Conservation (phyloP, 2,888 invertebrate species). For the Drosophila tripunctata region DNA sequence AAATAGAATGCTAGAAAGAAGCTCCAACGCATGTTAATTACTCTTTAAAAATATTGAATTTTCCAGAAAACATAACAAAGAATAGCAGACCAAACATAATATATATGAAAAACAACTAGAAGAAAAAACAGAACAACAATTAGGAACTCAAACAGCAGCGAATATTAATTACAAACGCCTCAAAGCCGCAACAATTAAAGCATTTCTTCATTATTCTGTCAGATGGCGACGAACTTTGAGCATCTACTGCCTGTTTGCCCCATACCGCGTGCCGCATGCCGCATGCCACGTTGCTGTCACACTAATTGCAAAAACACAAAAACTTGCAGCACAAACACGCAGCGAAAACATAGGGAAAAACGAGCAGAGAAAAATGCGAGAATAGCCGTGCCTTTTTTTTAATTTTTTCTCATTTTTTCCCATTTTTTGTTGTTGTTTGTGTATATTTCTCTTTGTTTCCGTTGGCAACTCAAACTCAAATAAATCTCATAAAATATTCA, state of each 20-base stretch:
- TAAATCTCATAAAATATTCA: constrained; percentile 81
- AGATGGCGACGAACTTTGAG: constrained; percentile 49
- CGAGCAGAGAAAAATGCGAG: constrained; percentile 24
- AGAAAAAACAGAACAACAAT: constrained; percentile 34
- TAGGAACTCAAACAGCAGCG: constrained; percentile 39
- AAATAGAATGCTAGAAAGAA: too few species aligned
- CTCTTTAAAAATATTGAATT: constrained; percentile 44
- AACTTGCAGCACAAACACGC: constrained; percentile 50
- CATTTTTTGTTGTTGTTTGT: constrained; percentile 28
- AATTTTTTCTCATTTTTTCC: constrained; percentile 26
- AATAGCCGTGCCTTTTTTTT: constrained; percentile 37
- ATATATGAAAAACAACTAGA: constrained; percentile 2
- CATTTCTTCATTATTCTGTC: constrained; percentile 67
- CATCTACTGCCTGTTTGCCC: constrained; percentile 8
- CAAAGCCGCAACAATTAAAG: constrained; percentile 70
- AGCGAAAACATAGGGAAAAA: constrained; percentile 48
- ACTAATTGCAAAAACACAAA: constrained; percentile 72
- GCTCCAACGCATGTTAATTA: too few species aligned
- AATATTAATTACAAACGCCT: constrained; percentile 67
- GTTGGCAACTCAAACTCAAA: constrained; percentile 70
- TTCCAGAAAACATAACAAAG: neutral
- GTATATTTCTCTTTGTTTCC: constrained; percentile 39
- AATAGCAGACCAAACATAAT: neutral
- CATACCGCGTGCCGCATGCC: constrained; percentile 19
- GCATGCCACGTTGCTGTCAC: constrained; percentile 51